Evolutionary conservation across 2,113 vertebrate species (phyloP), one percentile per base, ranked within the genome.

Genomic region (Mystacornis crossleyi): DNA sequence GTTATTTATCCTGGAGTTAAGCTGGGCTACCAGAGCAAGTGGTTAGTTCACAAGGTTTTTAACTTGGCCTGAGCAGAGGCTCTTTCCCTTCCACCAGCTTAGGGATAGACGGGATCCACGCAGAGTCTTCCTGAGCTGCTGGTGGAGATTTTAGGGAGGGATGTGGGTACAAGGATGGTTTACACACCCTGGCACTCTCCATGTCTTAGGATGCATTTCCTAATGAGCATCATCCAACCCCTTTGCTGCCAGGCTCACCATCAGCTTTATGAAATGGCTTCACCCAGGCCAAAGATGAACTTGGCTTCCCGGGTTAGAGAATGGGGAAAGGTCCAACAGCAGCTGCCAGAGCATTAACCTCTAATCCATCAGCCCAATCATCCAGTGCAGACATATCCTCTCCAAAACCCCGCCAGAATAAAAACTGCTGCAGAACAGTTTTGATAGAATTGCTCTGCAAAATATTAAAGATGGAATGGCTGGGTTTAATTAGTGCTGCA

Each of bases 1-100:
- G 2, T 89, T 92, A 95, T 94, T 96, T 94, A 86, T 75, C 43
- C 92, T 92, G 92, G 93, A 86, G 86, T 70, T 55, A 55, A 90
- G 82, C 77, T 92, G 80, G 53, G n/a, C 67, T 45, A 50, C 58
- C 28, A 24, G 47, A 70, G 14, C 50, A 57, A 94, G 47, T 31
- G 36, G 23, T 66, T 53, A 54, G 51, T 69, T 90, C 64, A 31
- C 8, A 23, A 6, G 29, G 12, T 75, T 89, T 91, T 4, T 43
- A 9, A 26, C 70, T 81, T 34, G 66, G 75, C 55, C 33, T n/a
- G 10, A 19, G 40, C 26, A 28, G 51, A 55, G 21, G 55, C 14
- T 79, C 31, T 26, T 50, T 64, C 48, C 18, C 7, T 85, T 64
- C 74, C 64, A 17, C 23, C 7, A 4, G 18, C 34, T 67, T 15